Evolutionary conservation across 2,113 vertebrate genomes (phyloP).

Genomic region (Cyprinodon variegatus): DNA sequence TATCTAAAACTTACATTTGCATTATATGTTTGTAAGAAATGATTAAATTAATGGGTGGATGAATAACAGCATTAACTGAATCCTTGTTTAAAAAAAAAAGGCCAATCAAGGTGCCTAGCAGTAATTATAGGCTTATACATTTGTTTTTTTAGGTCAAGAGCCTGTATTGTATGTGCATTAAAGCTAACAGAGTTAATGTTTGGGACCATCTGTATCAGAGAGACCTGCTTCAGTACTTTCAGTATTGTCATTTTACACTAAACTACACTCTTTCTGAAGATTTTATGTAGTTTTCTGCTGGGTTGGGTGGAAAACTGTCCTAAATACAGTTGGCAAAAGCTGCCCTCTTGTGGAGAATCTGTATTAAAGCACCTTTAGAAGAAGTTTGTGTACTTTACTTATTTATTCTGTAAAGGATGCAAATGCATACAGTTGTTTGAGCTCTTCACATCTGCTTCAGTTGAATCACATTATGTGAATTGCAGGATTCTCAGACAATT

Average conservation of each 20-base stretch:
- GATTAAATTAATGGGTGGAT: too few relatives aligned
- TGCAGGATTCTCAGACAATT: too few relatives aligned
- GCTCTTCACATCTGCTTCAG: too few relatives aligned
- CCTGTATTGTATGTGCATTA: too few relatives aligned
- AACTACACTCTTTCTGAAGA: background rate
- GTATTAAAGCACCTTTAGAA: background rate
- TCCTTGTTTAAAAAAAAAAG: too few relatives aligned
- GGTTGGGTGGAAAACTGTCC: background rate
- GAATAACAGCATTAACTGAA: too few relatives aligned
- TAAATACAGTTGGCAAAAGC: background rate
- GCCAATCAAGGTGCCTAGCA: background rate
- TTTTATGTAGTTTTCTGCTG: background rate
- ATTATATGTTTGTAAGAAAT: too few relatives aligned
- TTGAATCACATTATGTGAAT: too few relatives aligned
- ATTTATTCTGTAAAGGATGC: too few relatives aligned
- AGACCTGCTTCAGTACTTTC: background rate
- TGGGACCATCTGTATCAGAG: background rate
- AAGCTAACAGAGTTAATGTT: background rate
- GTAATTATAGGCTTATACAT: background rate
- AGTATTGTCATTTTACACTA: background rate
- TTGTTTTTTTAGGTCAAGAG: too few relatives aligned
- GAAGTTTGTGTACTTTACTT: background rate
- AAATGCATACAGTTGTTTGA: too few relatives aligned
- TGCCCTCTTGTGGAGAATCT: conserved; percentile 27
- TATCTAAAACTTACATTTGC: too few relatives aligned